phyloP scores from a whole-genome alignment of 2,797 vertebrate species.

The Falco naumanni region DNA sequence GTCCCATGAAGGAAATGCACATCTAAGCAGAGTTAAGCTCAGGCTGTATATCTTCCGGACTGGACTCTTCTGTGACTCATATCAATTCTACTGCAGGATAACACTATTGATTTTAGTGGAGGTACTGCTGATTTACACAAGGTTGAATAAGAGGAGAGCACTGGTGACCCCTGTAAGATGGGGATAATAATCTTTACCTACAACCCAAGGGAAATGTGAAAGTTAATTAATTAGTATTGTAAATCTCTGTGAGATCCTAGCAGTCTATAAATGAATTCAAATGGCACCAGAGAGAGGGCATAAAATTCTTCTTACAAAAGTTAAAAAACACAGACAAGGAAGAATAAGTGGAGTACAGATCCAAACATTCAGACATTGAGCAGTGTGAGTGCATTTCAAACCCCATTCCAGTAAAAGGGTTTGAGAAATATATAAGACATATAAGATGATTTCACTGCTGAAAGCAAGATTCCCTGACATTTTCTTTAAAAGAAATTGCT shows the following conservation, averaged over 20 bases:
- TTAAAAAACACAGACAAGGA: slow-evolving; percentile 17
- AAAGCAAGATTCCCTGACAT: slow-evolving; percentile 27
- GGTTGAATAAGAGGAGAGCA: slow-evolving; percentile 26
- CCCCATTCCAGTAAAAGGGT: background rate
- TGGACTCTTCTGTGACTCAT: background rate
- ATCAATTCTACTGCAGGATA: slow-evolving; percentile 25
- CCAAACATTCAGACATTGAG: background rate
- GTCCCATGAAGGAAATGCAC: background rate
- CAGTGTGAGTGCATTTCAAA: background rate
- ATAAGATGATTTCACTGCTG: background rate
- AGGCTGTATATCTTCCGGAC: background rate
- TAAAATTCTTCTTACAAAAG: slow-evolving; percentile 10
- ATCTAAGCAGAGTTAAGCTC: background rate
- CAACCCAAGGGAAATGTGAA: slow-evolving; percentile 46
- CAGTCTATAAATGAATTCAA: slow-evolving; percentile 43
- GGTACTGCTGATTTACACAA: slow-evolving; percentile 49
- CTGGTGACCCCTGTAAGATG: slow-evolving; percentile 32
- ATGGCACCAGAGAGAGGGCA: slow-evolving; percentile 22
- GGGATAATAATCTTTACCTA: slow-evolving; percentile 50
- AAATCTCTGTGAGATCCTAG: slow-evolving; percentile 36
- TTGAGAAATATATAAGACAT: background rate
- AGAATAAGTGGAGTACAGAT: background rate
- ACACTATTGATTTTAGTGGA: slow-evolving; percentile 39
- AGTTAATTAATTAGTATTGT: slow-evolving; percentile 65
- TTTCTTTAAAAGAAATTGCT: slow-evolving; percentile 51